phyloP scores from a whole-genome alignment of 2,888 invertebrate species.

The Arrhopalites spinosus region DNA sequence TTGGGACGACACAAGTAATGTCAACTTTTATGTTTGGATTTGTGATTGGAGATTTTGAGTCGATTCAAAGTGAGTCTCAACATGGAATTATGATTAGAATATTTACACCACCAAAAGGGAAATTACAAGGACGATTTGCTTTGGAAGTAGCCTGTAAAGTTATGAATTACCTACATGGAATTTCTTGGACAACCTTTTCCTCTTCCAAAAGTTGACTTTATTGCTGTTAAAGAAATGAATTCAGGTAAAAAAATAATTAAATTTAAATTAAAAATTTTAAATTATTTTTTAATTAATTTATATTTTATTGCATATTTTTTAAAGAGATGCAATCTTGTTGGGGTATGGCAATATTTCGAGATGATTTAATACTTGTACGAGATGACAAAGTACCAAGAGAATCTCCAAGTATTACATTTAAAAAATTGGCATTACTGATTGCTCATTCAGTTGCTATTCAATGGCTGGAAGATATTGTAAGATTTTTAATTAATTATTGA shows the following conservation, averaged over 20 bases:
- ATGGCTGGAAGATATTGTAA: constrained; percentile 18
- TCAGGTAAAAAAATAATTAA: constrained; percentile 5
- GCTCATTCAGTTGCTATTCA: constrained; percentile 1
- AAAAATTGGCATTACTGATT: constrained; percentile 2
- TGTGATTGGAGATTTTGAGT: constrained; percentile 14
- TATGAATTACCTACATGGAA: neutral
- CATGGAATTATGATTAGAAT: constrained; percentile 1
- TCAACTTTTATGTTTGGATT: constrained; percentile 20
- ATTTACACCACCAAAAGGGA: neutral
- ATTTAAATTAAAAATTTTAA: too few species aligned
- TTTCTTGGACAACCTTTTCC: neutral
- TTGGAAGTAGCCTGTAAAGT: neutral
- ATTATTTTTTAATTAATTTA: neutral
- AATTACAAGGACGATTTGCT: constrained; percentile 10
- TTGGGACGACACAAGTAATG: neutral
- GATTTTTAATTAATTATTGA: neutral
- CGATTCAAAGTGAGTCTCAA: neutral
- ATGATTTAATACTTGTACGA: constrained; percentile 14
- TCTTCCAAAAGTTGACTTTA: constrained; percentile 3
- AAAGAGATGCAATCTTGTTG: constrained; percentile 3
- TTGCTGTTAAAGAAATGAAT: constrained; percentile 1
- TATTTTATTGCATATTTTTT: neutral
- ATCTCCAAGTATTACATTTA: neutral
- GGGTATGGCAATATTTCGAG: constrained; percentile 10
- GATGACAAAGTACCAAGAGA: neutral